phyloP scores from a whole-genome alignment of 2,113 vertebrate genomes.

The Kobus ellipsiprymnus region DNA sequence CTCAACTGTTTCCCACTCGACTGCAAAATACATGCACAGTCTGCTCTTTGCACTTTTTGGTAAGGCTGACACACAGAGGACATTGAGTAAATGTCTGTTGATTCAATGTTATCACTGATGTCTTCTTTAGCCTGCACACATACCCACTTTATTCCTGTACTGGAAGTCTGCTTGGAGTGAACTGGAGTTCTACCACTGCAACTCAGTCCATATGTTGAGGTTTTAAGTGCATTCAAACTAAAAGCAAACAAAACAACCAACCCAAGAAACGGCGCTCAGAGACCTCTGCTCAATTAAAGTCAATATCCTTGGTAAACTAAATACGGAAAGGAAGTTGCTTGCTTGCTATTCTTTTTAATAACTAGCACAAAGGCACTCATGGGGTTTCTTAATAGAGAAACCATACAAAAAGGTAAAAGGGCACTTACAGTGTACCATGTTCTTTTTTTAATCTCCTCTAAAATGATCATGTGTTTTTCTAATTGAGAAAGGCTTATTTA shows the following conservation, averaged over 20 bases:
- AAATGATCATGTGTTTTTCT: constrained; percentile 47
- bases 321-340: not conserved
- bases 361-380: not conserved
- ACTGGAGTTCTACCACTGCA: not conserved
- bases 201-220: not conserved
- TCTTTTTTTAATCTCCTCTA: not conserved
- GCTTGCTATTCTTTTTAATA: not conserved
- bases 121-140: not conserved
- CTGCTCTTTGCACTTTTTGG: not conserved
- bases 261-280: not conserved
- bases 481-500: constrained; percentile 50
- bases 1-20: not conserved
- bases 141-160: not conserved
- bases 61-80: not conserved
- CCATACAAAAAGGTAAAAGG: constrained; percentile 35
- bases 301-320: not conserved
- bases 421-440: not conserved
- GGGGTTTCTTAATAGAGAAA: constrained; percentile 20
- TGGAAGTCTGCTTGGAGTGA: not conserved
- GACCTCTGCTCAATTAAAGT: not conserved
- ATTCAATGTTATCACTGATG: not conserved
- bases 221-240: not conserved
- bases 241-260: constrained; percentile 32
- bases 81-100: not conserved
- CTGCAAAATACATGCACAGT: not conserved